A percentile compares a stretch with the other conserved stretches of the same genome.
Conservation (phyloP, 2,113 vertebrate species). For the Onychostoma macrolepis region DNA sequence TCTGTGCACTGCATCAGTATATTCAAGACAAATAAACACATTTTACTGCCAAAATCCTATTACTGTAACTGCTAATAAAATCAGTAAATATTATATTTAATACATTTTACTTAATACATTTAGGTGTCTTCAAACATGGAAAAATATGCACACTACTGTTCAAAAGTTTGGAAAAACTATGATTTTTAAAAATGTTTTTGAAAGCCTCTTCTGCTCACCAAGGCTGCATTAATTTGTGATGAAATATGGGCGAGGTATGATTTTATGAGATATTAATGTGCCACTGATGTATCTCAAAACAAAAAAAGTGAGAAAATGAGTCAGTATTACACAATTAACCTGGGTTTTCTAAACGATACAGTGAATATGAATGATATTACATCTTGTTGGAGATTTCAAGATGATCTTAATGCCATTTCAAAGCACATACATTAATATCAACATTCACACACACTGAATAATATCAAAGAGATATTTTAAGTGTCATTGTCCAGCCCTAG, state of each 20-base stretch:
- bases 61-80: background rate
- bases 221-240: background rate
- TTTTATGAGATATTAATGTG: background rate
- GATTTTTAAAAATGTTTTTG: no score
- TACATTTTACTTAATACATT: no score
- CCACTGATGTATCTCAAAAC: background rate
- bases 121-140: no score
- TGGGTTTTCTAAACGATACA: background rate
- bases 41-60: background rate
- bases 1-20: background rate
- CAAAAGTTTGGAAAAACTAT: no score
- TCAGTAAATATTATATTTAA: no score
- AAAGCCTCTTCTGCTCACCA: no score
- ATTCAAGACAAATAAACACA: background rate
- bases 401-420: background rate
- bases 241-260: background rate
- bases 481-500: background rate
- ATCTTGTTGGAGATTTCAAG: background rate
- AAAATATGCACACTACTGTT: no score
- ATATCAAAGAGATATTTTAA: background rate
- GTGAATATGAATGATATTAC: background rate
- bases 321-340: background rate
- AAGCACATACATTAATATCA: background rate
- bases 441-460: background rate
- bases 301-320: background rate